Percentiles rank a stretch among this genome's conserved stretches.
Conservation (phyloP, 2,113 vertebrate genomes). For the Oncorhynchus masou region DNA sequence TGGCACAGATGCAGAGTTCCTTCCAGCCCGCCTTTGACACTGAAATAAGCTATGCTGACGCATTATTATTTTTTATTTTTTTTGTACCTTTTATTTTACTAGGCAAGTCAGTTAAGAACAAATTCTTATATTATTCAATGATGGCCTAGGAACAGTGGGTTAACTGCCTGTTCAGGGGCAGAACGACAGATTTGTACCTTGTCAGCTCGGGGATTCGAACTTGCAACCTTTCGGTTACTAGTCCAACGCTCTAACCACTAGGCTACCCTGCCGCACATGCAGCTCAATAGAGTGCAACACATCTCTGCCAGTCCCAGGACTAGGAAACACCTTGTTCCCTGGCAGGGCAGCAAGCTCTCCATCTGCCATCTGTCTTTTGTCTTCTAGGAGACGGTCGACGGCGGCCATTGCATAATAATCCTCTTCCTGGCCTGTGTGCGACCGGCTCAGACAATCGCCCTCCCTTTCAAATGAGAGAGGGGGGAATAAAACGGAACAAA, state of each 20-base stretch:
- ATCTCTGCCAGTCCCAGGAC: neutral
- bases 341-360: neutral
- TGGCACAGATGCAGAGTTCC: neutral
- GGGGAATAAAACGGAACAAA: slow-evolving; percentile 21
- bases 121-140: no score
- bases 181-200: no score
- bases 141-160: no score
- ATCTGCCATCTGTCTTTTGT: slow-evolving; percentile 47
- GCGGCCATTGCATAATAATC: slow-evolving; percentile 30
- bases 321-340: slow-evolving; percentile 15
- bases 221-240: no score
- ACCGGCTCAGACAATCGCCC: neutral
- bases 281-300: neutral
- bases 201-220: no score
- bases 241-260: no score
- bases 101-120: no score
- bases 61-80: no score
- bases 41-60: neutral
- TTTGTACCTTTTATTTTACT: no score
- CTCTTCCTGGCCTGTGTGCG: slow-evolving; percentile 12
- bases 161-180: no score
- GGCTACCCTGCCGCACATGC: no score
- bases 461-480: slow-evolving; percentile 12
- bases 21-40: neutral
- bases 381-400: slow-evolving; percentile 13